Evolutionary conservation across 2,113 vertebrate genomes (phyloP).

Genomic region (Calidris pygmaea): DNA sequence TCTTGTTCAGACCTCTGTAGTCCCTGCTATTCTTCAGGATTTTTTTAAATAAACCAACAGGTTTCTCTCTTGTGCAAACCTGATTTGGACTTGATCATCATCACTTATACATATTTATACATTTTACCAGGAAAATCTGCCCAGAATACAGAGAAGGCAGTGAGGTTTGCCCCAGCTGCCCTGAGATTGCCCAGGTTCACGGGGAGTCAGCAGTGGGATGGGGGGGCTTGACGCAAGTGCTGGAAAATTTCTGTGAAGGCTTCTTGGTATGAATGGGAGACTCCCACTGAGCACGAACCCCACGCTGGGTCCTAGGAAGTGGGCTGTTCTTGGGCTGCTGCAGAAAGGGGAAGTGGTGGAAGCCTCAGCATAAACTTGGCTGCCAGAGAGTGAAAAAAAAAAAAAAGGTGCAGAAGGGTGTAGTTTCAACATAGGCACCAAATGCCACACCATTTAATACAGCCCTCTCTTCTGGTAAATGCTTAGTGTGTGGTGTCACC

Average conservation of each 20-base stretch:
- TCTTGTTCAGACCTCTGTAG: neutral
- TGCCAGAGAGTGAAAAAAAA: neutral
- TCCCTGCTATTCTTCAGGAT: neutral
- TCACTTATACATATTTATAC: neutral
- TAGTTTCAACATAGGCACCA: neutral
- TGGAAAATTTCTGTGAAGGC: neutral
- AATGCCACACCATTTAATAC: neutral
- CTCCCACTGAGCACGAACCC: neutral
- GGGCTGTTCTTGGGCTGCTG: neutral
- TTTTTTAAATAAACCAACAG: neutral
- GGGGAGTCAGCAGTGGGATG: neutral
- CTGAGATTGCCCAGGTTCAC: neutral
- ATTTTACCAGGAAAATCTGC: neutral
- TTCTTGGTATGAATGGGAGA: neutral
- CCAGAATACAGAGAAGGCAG: neutral
- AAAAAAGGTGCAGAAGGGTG: neutral
- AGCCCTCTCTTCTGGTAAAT: neutral
- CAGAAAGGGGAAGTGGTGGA: conserved; percentile 12
- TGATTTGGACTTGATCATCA: neutral
- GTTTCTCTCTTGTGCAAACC: neutral
- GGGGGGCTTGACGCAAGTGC: neutral
- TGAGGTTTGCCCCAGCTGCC: neutral
- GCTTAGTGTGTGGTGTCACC: neutral
- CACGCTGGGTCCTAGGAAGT: neutral
- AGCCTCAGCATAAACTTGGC: neutral